Evolutionary conservation across 1,140 invertebrate genomes (phyloP), one percentile per base, ranked within the genome.

Genomic region (Drosophila sp.): DNA sequence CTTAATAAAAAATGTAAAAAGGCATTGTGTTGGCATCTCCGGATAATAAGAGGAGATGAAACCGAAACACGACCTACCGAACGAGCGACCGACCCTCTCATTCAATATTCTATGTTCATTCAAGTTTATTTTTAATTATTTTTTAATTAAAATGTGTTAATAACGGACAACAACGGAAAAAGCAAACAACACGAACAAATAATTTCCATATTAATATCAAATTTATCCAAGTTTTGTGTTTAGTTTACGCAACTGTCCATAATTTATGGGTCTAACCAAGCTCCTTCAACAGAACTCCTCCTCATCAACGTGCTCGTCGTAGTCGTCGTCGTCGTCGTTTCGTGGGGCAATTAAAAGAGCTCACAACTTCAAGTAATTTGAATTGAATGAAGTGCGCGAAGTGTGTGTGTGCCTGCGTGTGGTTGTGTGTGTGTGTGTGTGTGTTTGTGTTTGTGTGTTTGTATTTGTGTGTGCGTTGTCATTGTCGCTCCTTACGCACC

Each of bases 351-450:
- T 78, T 78, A 74, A 65, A 70, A 60, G 60, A 8, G 61, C 30
- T 75, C 64, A 74, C 41, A 50, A 54, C 64, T 72, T 75, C 65
- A 80, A 78, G 84, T 80, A 84, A 90, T 89, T 72, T 72, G 80
- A 90, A 89, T 89, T 89, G 84, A 89, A 89, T 89, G 85, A 90
- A 90, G 74, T 76, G 68, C 68, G 72, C 68, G 62, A 57, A 35
- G 41, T 62, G 73, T 62, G 72, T 58, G 7, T 50, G 44, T 27
- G 23, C 6, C 17, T 25, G 44, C 6, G 17, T 47, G 44, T 25
- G 44, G 5, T 6, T 50, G 23, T 10, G 23, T 27, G 23, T 27
- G 44, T 50, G 23, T 50, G 44, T 8, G 44, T 47, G 23, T 47
- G 44, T 47, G 23, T 47, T 1, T 47, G 44, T 27, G 23, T 47